Conservation (phyloP, 2,797 vertebrate genomes). For the Lateolabrax maculatus region DNA sequence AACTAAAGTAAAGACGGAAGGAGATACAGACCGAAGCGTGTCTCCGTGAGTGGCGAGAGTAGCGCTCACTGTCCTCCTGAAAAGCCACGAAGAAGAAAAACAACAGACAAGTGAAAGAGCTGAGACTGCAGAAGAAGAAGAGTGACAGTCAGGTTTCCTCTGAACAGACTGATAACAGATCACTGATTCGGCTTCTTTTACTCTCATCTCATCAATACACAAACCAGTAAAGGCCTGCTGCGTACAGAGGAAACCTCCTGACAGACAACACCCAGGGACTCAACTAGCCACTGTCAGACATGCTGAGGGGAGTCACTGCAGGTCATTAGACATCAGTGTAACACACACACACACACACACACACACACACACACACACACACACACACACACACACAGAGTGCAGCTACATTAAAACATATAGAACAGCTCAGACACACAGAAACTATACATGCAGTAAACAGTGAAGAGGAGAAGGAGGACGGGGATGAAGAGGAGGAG, state of each 20-base stretch:
- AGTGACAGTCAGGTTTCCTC: not conserved
- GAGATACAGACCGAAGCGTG: constrained; percentile 92
- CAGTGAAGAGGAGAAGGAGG: not conserved
- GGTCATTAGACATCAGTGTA: too few species aligned
- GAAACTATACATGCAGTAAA: not conserved
- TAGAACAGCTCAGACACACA: too few species aligned
- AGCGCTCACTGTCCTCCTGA: constrained; percentile 96
- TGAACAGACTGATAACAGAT: not conserved
- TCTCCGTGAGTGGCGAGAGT: constrained; percentile 90
- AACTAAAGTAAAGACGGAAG: not conserved
- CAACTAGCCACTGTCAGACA: too few species aligned
- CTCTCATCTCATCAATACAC: too few species aligned
- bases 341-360: too few species aligned
- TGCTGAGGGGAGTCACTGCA: too few species aligned
- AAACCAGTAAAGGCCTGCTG: too few species aligned
- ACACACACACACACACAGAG: too few species aligned
- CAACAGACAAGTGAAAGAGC: constrained; percentile 30
- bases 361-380: too few species aligned
- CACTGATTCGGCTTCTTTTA: too few species aligned
- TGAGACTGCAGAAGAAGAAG: not conserved
- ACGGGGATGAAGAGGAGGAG: not conserved
- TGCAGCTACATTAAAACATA: too few species aligned
- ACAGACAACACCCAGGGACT: not conserved
- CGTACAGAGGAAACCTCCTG: too few species aligned
- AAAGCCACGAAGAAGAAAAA: constrained; percentile 74